phyloP scores from a whole-genome alignment of 2,888 invertebrate genomes.

The Cordylochernes scorpioides region DNA sequence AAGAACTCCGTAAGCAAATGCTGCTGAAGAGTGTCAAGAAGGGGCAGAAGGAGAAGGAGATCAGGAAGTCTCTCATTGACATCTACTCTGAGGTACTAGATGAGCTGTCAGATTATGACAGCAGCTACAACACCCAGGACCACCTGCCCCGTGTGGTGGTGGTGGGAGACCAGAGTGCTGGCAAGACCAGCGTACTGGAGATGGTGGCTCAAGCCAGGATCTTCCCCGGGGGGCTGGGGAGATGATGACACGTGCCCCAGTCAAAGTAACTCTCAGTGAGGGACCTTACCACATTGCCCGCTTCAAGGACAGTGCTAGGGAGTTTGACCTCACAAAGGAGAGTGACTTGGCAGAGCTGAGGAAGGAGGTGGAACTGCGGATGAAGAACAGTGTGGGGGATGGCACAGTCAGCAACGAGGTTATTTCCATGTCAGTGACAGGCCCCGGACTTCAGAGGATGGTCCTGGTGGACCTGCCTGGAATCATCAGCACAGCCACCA shows the following conservation, averaged over 20 bases:
- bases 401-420: slow-evolving; percentile 90
- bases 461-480: slow-evolving; percentile 94
- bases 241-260: slow-evolving; percentile 94
- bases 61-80: slow-evolving; percentile 85
- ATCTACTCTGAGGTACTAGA: slow-evolving; percentile 98
- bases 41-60: too few species aligned
- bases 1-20: slow-evolving; percentile 61
- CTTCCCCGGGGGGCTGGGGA: slow-evolving; percentile 89
- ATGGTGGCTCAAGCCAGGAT: slow-evolving; percentile 90
- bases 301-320: slow-evolving; percentile 72
- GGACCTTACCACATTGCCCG: slow-evolving; percentile 96
- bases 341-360: slow-evolving; percentile 66
- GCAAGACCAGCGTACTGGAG: slow-evolving; percentile 93
- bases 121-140: slow-evolving; percentile 64
- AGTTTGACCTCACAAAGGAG: slow-evolving; percentile 89
- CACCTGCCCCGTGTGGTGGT: slow-evolving; percentile 77
- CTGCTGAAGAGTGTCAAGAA: slow-evolving; percentile 34
- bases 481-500: slow-evolving; percentile 87
- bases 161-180: slow-evolving; percentile 96
- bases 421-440: slow-evolving; percentile 91
- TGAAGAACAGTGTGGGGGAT: slow-evolving; percentile 74
- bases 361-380: slow-evolving; percentile 37
- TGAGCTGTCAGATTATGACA: slow-evolving; percentile 60
- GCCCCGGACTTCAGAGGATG: slow-evolving; percentile 89
- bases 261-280: slow-evolving; percentile 91